Evolutionary conservation across 2,113 vertebrate genomes (phyloP).

Genomic region (Neolamprologus kungweensis): DNA sequence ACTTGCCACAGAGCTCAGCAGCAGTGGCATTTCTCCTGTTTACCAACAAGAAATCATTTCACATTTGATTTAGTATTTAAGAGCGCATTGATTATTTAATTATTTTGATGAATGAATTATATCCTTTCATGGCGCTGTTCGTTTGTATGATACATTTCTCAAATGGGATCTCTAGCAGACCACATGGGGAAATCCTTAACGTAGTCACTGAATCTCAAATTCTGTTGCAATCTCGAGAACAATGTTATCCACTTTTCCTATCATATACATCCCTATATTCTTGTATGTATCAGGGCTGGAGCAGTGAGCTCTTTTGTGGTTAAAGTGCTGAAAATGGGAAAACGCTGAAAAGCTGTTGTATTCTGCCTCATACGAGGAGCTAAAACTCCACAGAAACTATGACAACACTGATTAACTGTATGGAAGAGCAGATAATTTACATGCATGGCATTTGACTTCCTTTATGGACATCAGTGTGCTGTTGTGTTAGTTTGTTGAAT

Average conservation of each 20-base stretch:
- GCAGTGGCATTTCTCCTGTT: background rate
- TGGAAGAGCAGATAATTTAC: background rate
- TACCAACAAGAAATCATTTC: constrained; percentile 35
- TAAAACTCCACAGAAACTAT: background rate
- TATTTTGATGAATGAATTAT: constrained; percentile 33
- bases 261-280: background rate
- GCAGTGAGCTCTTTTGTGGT: background rate
- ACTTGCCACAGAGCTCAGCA: background rate
- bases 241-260: background rate
- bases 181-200: background rate
- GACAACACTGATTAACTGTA: background rate
- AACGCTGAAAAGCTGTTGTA: background rate
- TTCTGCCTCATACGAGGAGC: background rate
- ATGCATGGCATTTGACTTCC: background rate
- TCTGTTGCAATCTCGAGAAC: background rate
- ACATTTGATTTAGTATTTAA: constrained; percentile 55
- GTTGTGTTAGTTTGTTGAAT: background rate
- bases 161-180: background rate
- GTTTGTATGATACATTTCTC: background rate
- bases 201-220: background rate
- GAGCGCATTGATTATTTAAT: constrained; percentile 35
- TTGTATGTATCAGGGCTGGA: background rate
- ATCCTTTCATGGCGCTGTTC: background rate
- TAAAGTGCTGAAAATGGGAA: constrained; percentile 15
- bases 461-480: background rate